Conservation (phyloP, 2,797 vertebrate genomes). For the Nasua narica region DNA sequence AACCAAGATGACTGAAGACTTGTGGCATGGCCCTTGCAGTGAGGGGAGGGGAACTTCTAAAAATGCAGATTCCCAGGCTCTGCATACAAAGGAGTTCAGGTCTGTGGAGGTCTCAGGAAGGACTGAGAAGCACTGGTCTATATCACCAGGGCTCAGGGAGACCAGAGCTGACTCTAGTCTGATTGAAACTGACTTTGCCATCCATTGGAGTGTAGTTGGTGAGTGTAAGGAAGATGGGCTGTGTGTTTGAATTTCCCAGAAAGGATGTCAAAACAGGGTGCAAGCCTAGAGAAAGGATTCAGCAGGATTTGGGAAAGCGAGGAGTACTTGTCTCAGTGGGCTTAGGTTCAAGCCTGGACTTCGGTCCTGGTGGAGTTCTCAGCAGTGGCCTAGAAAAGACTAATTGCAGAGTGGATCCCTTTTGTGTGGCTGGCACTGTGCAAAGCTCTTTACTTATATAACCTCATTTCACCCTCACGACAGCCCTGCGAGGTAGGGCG, state of each 20-base stretch:
- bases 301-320: neutral
- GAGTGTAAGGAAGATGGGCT: neutral
- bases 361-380: neutral
- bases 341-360: neutral
- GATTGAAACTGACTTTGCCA: neutral
- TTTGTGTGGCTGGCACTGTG: neutral
- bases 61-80: neutral
- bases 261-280: neutral
- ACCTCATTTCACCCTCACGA: neutral
- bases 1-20: neutral
- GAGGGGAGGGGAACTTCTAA: neutral
- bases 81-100: neutral
- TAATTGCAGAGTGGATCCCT: neutral
- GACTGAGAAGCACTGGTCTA: neutral
- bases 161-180: neutral
- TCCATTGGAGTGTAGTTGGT: neutral
- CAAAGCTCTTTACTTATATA: neutral
- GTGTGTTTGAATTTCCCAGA: neutral
- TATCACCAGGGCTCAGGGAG: neutral
- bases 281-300: neutral
- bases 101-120: neutral
- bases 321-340: neutral
- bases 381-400: neutral
- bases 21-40: neutral
- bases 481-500: neutral